Evolutionary conservation across 2,888 invertebrate species (phyloP).

Genomic region (Xestobium rufovillosum): DNA sequence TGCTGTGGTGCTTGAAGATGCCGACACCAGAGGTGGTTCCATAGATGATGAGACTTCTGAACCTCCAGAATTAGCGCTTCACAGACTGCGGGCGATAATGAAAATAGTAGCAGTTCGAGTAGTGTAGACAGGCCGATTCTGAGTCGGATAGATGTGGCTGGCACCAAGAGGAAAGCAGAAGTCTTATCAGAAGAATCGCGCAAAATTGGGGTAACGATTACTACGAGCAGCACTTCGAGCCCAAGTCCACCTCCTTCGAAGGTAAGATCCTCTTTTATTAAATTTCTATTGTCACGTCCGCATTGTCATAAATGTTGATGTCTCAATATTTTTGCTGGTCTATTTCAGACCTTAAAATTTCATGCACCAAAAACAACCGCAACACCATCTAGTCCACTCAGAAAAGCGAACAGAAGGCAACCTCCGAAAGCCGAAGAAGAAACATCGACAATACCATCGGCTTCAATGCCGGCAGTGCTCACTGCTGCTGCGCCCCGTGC

Average conservation of each 20-base stretch:
- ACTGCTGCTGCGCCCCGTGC: constrained; percentile 41
- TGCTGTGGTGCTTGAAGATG: constrained; percentile 40
- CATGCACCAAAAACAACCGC: constrained; percentile 33
- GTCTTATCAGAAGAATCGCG: constrained; percentile 80
- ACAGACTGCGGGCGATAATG: constrained; percentile 39
- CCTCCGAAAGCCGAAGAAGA: constrained; percentile 42
- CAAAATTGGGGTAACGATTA: constrained; percentile 86
- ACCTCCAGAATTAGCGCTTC: constrained; percentile 23
- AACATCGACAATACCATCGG: constrained; percentile 33
- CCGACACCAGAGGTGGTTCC: constrained; percentile 36
- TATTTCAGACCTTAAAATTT: constrained; percentile 37
- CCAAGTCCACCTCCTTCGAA: constrained; percentile 47
- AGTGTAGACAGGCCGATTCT: constrained; percentile 54
- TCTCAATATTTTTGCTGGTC: no score
- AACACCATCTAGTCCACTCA: constrained; percentile 40
- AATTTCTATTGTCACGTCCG: no score
- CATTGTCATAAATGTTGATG: no score
- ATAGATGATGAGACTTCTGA: constrained; percentile 23
- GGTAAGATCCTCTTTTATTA: no score
- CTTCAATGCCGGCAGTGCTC: constrained; percentile 37
- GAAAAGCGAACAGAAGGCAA: constrained; percentile 46
- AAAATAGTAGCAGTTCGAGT: constrained; percentile 51
- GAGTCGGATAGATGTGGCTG: constrained; percentile 49
- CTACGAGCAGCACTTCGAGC: constrained; percentile 55
- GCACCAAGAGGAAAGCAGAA: constrained; percentile 80